Conservation (phyloP, 2,888 invertebrate genomes). For the Coelopa pilipes region DNA sequence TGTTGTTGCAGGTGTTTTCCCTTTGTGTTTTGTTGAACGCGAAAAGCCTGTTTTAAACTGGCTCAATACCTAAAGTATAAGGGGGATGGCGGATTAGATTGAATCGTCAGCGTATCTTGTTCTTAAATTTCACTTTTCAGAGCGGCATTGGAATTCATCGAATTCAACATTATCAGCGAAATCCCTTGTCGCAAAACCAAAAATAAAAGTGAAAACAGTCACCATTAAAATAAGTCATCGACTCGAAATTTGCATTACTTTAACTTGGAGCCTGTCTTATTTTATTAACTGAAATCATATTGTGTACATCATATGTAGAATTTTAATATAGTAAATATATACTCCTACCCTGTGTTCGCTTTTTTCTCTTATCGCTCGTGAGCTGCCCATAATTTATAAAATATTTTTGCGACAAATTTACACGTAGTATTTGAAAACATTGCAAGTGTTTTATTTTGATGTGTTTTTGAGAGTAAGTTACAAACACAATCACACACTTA, state of each 20-base stretch:
- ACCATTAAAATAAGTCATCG: conserved; percentile 7
- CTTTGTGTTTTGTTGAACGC: not conserved
- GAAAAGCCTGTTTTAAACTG: conserved; percentile 1
- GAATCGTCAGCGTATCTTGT: not conserved
- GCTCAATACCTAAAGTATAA: not conserved
- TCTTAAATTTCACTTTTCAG: not conserved
- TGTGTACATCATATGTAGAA: too few species aligned
- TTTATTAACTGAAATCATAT: not conserved
- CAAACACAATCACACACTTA: not conserved
- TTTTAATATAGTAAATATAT: too few species aligned
- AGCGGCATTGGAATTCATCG: not conserved
- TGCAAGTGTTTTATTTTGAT: not conserved
- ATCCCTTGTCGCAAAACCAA: not conserved
- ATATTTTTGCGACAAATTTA: too few species aligned
- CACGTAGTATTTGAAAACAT: too few species aligned
- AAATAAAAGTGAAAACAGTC: not conserved
- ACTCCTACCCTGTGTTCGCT: too few species aligned
- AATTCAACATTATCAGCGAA: conserved; percentile 6
- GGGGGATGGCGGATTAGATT: not conserved
- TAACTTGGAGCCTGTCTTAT: conserved; percentile 23
- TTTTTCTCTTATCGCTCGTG: too few species aligned
- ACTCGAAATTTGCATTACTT: conserved; percentile 26
- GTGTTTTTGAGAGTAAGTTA: not conserved
- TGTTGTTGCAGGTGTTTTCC: conserved; percentile 9
- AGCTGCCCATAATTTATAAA: too few species aligned